phyloP scores from a whole-genome alignment of 2,113 vertebrate species.

The Petrocephalus microphthalmus region DNA sequence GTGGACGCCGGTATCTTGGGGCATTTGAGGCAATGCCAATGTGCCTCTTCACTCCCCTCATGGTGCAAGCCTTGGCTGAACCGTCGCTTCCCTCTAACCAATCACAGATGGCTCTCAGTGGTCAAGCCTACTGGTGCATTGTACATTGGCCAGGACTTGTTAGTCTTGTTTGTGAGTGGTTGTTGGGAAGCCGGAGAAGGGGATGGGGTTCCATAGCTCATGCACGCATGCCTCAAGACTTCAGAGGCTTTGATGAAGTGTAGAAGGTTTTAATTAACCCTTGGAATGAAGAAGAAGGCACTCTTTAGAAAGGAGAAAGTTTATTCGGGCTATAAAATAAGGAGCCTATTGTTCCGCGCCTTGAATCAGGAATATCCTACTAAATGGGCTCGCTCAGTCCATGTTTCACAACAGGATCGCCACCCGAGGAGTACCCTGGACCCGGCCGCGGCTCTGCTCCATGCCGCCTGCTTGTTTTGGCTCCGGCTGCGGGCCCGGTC shows the following conservation, averaged over 20 bases:
- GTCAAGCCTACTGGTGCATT: neutral
- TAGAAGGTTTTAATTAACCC: conserved; percentile 14
- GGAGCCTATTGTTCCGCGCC: neutral
- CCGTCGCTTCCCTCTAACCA: neutral
- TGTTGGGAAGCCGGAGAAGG: neutral
- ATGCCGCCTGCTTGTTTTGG: neutral
- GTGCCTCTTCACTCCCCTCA: neutral
- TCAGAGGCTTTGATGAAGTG: neutral
- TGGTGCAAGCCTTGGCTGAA: neutral
- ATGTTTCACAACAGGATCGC: neutral
- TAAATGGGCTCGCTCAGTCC: neutral
- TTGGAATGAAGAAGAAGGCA: neutral
- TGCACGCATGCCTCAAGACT: neutral
- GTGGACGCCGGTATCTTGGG: neutral
- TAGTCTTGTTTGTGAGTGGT: neutral
- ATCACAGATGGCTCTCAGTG: neutral
- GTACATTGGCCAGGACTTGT: neutral
- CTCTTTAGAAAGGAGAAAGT: neutral
- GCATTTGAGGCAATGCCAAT: neutral
- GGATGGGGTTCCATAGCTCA: neutral
- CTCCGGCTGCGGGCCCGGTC: neutral
- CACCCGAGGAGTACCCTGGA: neutral
- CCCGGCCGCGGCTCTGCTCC: neutral
- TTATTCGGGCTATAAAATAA: conserved; percentile 3
- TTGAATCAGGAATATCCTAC: neutral